Evolutionary conservation across 1,140 invertebrate species (phyloP), one percentile per base, ranked within the genome.

Genomic region (Pararge aegeria): DNA sequence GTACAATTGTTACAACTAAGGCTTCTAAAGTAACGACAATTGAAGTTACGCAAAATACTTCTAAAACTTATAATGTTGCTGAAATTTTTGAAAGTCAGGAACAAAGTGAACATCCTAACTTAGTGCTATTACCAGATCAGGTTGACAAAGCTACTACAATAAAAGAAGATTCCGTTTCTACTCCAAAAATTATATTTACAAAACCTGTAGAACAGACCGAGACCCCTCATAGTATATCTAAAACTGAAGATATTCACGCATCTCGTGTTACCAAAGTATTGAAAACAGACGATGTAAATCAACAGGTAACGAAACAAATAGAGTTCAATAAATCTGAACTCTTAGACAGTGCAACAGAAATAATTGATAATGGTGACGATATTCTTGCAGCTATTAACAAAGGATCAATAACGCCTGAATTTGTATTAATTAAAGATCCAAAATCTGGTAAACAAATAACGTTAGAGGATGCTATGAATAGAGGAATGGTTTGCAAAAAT

Each of bases 351-450:
- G 13, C 10, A n/a, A 37, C 6, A 21, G 18, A 46, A 46, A 1
- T 15, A 16, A 82, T 38, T 83, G 91, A 42, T 70, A 18, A 90
- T 92, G 66, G 91, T 93, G 0, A 91, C 29, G 92, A 94, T 77
- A 83, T 96, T 40, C 78, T 95, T 21, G 85, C 91, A 54, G 95
- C 95, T 6, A 85, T 96, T 0, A 91, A 93, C 40, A 92, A 94
- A 68, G 94, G 93, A n/a, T 90, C 92, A 53, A 84, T 97, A 42
- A 89, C 94, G 54, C 75, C 92, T 5, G 92, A 92, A 73, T 91
- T 92, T 13, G 91, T 97, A 2, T 92, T 93, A 70, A 91, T 98
- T 2, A 92, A 93, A 55, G 95, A 98, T 89, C 95, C 96, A 15
- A 81, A 89, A 37, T 93, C 94, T 0, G 94, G 94, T 4, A 89